These are phyloP conservation scores for Erpornis zantholeuca DNA, from an alignment of 2,113 vertebrate species.

Conservation along the genomic window DNA sequence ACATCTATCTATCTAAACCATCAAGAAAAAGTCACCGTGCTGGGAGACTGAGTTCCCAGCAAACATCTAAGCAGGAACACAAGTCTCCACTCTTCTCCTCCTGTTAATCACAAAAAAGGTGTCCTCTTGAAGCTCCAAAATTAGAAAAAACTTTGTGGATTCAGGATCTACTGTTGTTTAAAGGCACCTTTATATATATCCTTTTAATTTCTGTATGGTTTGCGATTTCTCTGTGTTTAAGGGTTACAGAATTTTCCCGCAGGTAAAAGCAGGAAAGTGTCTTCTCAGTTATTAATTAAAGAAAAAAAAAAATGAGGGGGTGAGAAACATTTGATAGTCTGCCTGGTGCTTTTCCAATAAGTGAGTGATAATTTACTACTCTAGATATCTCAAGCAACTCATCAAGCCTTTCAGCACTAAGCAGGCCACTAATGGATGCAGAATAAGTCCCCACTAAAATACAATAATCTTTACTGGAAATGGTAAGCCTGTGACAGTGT, in stretches of 20 bases:
- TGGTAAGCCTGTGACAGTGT: neutral
- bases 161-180: neutral
- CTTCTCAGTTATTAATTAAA: neutral
- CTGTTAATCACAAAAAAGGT: neutral
- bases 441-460: neutral
- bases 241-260: neutral
- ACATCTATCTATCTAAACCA: neutral
- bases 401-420: conserved; percentile 12
- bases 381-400: neutral
- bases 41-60: neutral
- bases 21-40: neutral
- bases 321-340: neutral
- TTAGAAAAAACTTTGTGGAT: neutral
- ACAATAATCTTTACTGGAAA: neutral
- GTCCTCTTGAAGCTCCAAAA: neutral
- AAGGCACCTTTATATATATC: neutral
- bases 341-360: neutral
- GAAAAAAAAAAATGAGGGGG: too few species aligned
- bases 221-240: neutral
- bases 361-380: neutral
- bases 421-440: neutral
- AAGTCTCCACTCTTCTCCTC: neutral
- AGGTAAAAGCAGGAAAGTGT: neutral
- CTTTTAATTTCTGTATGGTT: neutral
- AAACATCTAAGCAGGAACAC: neutral